Percentiles rank a stretch among this genome's conserved stretches.
phyloP scores from a whole-genome alignment of 1,140 invertebrate species.

The Lepidurus apus region DNA sequence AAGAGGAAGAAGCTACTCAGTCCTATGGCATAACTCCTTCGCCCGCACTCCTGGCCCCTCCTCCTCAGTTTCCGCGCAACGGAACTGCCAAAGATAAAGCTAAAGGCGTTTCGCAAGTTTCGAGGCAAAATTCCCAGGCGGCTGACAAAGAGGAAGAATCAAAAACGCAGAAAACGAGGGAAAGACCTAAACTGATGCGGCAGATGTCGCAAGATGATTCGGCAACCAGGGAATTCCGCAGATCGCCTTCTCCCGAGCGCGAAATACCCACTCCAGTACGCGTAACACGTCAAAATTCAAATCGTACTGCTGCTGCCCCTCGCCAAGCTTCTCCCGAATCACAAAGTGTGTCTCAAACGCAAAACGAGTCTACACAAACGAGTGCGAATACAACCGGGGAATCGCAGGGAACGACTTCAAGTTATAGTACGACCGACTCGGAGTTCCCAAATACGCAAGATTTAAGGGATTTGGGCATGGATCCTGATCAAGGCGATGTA shows the following conservation, averaged over 20 bases:
- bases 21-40: not conserved
- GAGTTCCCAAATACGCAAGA: not conserved
- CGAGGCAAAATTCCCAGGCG: not conserved
- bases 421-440: not conserved
- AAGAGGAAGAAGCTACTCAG: constrained; percentile 24
- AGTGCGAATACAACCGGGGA: not conserved
- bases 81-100: not conserved
- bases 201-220: not conserved
- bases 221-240: not conserved
- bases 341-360: not conserved
- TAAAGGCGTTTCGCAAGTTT: not conserved
- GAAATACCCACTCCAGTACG: not conserved
- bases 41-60: not conserved
- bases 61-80: not conserved
- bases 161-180: not conserved
- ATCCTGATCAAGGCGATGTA: not conserved
- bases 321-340: not conserved
- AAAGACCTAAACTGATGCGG: not conserved
- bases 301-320: not conserved
- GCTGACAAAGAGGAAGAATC: not conserved
- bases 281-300: not conserved
- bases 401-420: not conserved
- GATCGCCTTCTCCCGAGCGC: not conserved
- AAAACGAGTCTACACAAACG: not conserved
- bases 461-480: constrained; percentile 3